Evolutionary conservation across 1,140 invertebrate species (phyloP), one percentile per base, ranked within the genome.

Genomic region (Leptonema lineaticorne): DNA sequence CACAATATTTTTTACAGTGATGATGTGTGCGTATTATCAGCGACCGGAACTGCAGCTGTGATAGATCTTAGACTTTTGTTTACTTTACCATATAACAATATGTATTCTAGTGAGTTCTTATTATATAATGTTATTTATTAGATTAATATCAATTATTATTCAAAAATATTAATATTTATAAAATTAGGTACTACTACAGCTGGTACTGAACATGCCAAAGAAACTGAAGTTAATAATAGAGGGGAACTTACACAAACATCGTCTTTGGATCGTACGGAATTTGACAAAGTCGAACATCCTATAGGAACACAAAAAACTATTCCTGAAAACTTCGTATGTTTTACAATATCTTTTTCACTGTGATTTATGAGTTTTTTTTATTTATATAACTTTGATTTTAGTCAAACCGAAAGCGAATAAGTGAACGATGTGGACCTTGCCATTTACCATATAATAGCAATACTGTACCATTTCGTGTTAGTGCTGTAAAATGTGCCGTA

Each of bases 11-110:
- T 71, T 58, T 83, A 11, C 76, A 93, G 94, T 75, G 96, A 98
- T 75, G 96, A 98, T 75, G 92, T 98, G 0, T 96, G 95, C 75
- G 90, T 99, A 0, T 76, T 99, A 37, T 97, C 94, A 71, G 95
- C 94, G 0, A 90, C 87, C 26, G 96, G 96, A 0, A 99, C 96
- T 0, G 96, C 96, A 2, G 96, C 94, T 0, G 86, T 95, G 7
- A 89, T 96, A 30, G 68, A 73, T 56, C 33, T 73, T 8, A 46
- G 69, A 26, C 68, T 65, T 57, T 56, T 50, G 20, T 18, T 16
- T 18, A 18, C 28, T 50, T 8, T 29, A 2, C 48, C 29, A n/a
- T 18, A 66, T 57, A 66, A 48, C 20, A 53, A 33, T 64, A 14
- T 16, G 18, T 50, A 64, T 29, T 11, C 27, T 64, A 26, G 46